Percentiles rank a stretch among this genome's conserved stretches.
Conservation (phyloP, 2,797 vertebrate genomes). For the Aphelocoma californica region DNA sequence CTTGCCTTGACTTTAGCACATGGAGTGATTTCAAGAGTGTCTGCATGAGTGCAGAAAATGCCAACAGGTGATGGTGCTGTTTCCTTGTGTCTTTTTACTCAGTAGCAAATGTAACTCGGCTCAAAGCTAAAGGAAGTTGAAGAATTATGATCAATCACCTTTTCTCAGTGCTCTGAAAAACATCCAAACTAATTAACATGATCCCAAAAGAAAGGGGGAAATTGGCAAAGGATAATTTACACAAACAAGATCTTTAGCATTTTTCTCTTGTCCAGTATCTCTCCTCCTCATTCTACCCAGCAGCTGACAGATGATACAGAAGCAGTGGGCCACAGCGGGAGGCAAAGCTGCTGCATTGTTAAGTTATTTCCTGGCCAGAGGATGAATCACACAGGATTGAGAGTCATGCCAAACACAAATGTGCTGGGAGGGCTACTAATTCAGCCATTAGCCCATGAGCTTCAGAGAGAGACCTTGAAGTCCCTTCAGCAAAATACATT, state of each 20-base stretch:
- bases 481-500: background rate
- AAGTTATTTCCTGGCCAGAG: constrained; percentile 27
- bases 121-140: background rate
- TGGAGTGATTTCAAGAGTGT: background rate
- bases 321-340: constrained; percentile 13
- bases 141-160: background rate
- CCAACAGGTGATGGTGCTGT: background rate
- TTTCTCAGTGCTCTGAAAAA: background rate
- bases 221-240: background rate
- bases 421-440: background rate
- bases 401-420: background rate
- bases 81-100: background rate
- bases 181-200: background rate
- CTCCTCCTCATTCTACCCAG: background rate
- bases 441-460: background rate
- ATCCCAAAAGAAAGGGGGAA: background rate
- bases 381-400: constrained; percentile 20
- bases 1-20: background rate
- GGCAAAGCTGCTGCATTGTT: background rate
- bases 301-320: background rate
- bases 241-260: background rate
- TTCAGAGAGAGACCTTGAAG: background rate
- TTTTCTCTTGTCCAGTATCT: background rate
- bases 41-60: background rate
- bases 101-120: background rate